Evolutionary conservation across 2,888 invertebrate species (phyloP).

Genomic region (Spicauda simplicius): DNA sequence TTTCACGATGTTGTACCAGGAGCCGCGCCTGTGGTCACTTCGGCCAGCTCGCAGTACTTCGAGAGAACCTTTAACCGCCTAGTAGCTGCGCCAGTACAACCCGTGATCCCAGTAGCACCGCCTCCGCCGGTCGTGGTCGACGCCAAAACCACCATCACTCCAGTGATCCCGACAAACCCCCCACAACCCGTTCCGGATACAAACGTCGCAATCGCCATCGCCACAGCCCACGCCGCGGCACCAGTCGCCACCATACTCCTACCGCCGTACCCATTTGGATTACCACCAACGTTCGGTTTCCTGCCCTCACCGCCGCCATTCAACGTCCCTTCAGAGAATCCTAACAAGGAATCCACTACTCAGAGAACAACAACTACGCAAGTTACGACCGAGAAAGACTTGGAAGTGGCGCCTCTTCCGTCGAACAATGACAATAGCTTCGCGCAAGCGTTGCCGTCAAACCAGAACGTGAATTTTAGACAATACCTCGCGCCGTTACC

Average conservation of each 20-base stretch:
- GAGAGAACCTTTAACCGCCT: constrained; percentile 86
- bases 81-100: constrained; percentile 60
- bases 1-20: constrained; percentile 52
- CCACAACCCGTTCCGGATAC: constrained; percentile 57
- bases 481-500: constrained; percentile 55
- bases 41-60: constrained; percentile 88
- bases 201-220: constrained; percentile 73
- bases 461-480: constrained; percentile 66
- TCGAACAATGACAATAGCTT: constrained; percentile 68
- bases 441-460: constrained; percentile 67
- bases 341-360: constrained; percentile 62
- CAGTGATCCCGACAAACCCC: constrained; percentile 44
- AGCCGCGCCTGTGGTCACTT: constrained; percentile 85
- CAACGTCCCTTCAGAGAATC: constrained; percentile 58
- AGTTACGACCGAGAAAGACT: constrained; percentile 57
- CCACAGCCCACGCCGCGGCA: constrained; percentile 75
- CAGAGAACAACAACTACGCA: constrained; percentile 46
- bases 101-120: constrained; percentile 51
- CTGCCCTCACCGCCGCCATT: constrained; percentile 57
- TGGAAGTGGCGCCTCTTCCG: constrained; percentile 63
- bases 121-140: constrained; percentile 44
- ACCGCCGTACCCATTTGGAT: constrained; percentile 75
- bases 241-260: constrained; percentile 75
- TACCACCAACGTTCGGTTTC: constrained; percentile 66
- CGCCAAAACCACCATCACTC: constrained; percentile 42